These are phyloP conservation scores for Calliscelio sp. DNA, from an alignment of 2,888 invertebrate species.

Conservation along the genomic window DNA sequence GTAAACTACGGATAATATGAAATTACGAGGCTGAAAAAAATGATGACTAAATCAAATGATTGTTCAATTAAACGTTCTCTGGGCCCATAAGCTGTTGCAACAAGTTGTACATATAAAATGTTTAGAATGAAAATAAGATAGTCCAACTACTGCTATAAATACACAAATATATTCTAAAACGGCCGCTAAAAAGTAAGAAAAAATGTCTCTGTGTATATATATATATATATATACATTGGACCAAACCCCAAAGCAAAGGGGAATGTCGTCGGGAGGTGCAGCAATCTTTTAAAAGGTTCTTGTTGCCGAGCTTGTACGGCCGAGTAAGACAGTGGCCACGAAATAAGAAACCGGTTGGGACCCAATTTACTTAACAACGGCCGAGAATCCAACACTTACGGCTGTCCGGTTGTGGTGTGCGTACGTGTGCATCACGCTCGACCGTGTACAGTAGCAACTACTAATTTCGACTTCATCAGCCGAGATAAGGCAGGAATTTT, in stretches of 20 bases:
- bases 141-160: too few species aligned
- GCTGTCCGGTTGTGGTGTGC: constrained; percentile 77
- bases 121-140: too few species aligned
- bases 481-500: constrained; percentile 85
- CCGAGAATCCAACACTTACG: constrained; percentile 86
- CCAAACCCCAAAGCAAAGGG: constrained; percentile 32
- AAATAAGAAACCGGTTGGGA: constrained; percentile 86
- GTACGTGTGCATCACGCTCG: constrained; percentile 76
- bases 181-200: too few species aligned
- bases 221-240: too few species aligned
- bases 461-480: constrained; percentile 86
- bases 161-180: background rate
- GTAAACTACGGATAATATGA: background rate
- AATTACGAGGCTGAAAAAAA: background rate
- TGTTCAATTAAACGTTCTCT: too few species aligned
- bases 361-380: constrained; percentile 86
- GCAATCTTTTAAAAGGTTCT: constrained; percentile 73
- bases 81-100: too few species aligned
- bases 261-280: constrained; percentile 53
- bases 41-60: too few species aligned
- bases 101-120: too few species aligned
- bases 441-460: constrained; percentile 85
- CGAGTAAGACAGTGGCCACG: constrained; percentile 85
- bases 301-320: constrained; percentile 70
- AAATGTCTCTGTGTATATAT: too few species aligned